These are phyloP conservation scores for Scartelaos histophorus DNA, from an alignment of 2,113 vertebrate genomes.

Conservation along the genomic window DNA sequence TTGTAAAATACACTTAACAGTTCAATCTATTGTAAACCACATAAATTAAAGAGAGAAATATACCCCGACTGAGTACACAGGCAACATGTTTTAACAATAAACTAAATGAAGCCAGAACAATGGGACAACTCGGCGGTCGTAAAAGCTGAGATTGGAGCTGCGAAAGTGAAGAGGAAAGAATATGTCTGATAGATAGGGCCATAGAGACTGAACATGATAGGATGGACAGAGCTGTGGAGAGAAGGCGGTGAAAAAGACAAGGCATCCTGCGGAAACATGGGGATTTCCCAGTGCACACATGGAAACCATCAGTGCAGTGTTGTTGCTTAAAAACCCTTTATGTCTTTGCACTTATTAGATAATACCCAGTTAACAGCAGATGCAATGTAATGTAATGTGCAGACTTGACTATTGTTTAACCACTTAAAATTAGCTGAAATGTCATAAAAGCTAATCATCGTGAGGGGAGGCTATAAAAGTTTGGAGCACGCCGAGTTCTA, in stretches of 20 bases:
- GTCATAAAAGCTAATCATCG: slow-evolving; percentile 64
- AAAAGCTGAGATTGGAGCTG: slow-evolving; percentile 39
- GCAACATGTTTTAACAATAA: slow-evolving; percentile 11
- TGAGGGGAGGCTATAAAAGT: slow-evolving; percentile 60
- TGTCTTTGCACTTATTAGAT: slow-evolving; percentile 76
- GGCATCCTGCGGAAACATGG: slow-evolving; percentile 71
- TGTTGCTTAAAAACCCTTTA: slow-evolving; percentile 75
- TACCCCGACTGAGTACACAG: not conserved
- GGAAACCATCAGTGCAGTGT: slow-evolving; percentile 73
- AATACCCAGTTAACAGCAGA: slow-evolving; percentile 74
- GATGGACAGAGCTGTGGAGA: slow-evolving; percentile 58
- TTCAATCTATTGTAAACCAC: slow-evolving; percentile 1
- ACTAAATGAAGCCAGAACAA: slow-evolving; percentile 23
- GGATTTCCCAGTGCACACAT: slow-evolving; percentile 76
- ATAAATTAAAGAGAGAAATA: slow-evolving; percentile 9
- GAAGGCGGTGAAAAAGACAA: slow-evolving; percentile 54
- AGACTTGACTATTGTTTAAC: slow-evolving; percentile 65
- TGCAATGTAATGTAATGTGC: slow-evolving; percentile 66
- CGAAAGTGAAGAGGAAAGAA: slow-evolving; percentile 56
- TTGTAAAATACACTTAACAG: slow-evolving; percentile 1
- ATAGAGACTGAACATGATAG: slow-evolving; percentile 61
- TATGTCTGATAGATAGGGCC: slow-evolving; percentile 58
- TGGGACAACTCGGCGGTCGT: slow-evolving; percentile 22
- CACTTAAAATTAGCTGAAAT: slow-evolving; percentile 61
- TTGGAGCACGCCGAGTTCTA: slow-evolving; percentile 52